A percentile compares a stretch with the other conserved stretches of the same genome.
These are phyloP conservation scores for Thelaira solivaga DNA, from an alignment of 2,888 invertebrate species.

Conservation along the genomic window DNA sequence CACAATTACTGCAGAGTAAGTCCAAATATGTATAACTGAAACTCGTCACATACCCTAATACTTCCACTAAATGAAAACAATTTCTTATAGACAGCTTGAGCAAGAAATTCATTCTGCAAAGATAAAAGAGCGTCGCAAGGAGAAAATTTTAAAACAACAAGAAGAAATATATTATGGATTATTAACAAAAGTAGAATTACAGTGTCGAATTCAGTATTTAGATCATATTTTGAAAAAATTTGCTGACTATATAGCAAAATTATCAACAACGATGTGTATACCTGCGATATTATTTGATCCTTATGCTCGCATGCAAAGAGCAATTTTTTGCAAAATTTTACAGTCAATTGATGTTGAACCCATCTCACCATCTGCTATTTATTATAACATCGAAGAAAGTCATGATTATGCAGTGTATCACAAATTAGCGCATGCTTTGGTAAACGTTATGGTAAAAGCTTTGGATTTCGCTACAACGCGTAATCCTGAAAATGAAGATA, in stretches of 20 bases:
- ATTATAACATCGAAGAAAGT: slow-evolving; percentile 70
- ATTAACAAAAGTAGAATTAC: slow-evolving; percentile 71
- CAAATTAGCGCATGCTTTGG: slow-evolving; percentile 71
- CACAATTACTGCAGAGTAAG: slow-evolving; percentile 65
- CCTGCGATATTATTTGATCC: slow-evolving; percentile 71
- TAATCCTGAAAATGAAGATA: slow-evolving; percentile 64
- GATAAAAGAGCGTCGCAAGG: slow-evolving; percentile 68
- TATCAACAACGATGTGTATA: slow-evolving; percentile 72
- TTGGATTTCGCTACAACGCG: slow-evolving; percentile 70
- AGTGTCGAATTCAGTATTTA: slow-evolving; percentile 71
- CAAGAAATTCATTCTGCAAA: slow-evolving; percentile 68
- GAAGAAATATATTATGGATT: slow-evolving; percentile 71
- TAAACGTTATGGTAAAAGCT: slow-evolving; percentile 71
- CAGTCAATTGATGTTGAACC: slow-evolving; percentile 72
- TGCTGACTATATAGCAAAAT: slow-evolving; percentile 70
- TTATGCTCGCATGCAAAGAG: slow-evolving; percentile 73
- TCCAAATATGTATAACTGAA: not conserved
- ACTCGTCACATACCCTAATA: not conserved
- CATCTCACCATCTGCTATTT: slow-evolving; percentile 68
- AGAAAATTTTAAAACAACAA: slow-evolving; percentile 69
- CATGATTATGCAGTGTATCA: slow-evolving; percentile 72
- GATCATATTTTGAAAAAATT: slow-evolving; percentile 72
- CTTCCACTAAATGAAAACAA: not conserved
- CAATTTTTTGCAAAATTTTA: slow-evolving; percentile 72
- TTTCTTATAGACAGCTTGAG: slow-evolving; percentile 68